Base-by-base conservation (phyloP, 2,888 invertebrate genomes). In the Tetragnatha montana region DNA sequence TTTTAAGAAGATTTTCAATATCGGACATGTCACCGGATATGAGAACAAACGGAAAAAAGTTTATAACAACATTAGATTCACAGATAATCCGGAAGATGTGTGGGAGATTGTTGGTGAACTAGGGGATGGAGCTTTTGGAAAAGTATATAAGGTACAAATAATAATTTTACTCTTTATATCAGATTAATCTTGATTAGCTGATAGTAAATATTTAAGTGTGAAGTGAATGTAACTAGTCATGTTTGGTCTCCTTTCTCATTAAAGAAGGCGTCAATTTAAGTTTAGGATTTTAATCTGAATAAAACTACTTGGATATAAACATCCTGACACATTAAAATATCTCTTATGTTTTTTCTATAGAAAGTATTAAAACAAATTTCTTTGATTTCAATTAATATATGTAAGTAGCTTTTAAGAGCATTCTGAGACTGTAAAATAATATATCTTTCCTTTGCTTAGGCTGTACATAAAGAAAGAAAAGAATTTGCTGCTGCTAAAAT, bases 41-140 rank as follows among this genome's bases (percentile, higher is more conserved):
- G 93, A 93, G 92, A 96, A 96, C 92, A 97, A 97, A 94, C 97
- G 97, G 94, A 96, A 96, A 94, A 96, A 96, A 93, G 95, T 97
- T 91, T 97, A 96, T 93, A 97, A 97, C 94, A 97, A 98, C 94
- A 97, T 99, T 92, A 96, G 96, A 93, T 97, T 97, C 96, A 98
- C 98, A 93, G 95, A 96, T 92, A 97, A 98, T 94, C 99, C 99
- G 8, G 96, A 96, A 92, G 97, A 98, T 92, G 95, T 96, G 93
- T 99, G 99, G 99, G 97, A 98, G 92, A 97, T 98, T 95, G 95
- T 99, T 91, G 98, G 98, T 69, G 99, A 99, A 95, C 95, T 99
- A 91, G 99, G 99, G 81, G 99, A 99, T 94, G 99, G 99, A 92
- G 99, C 99, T 78, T 99, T 99, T 93, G 99, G 99, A 68, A 98